phyloP scores from a whole-genome alignment of 2,113 vertebrate species.

The Leptobrachium leishanense region DNA sequence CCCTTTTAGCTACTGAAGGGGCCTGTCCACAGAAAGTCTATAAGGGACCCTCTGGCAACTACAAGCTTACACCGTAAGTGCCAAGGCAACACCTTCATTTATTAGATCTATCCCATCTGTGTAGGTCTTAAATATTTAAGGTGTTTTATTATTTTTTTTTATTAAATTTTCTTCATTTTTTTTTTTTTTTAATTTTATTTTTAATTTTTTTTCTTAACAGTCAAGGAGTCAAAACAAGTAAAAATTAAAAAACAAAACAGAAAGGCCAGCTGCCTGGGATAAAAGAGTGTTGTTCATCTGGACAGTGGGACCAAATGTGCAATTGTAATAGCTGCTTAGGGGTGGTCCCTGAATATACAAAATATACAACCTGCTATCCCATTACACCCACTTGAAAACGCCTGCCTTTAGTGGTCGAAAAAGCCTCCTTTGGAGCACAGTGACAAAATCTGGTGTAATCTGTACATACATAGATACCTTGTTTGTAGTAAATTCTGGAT shows the following conservation, averaged over 20 bases:
- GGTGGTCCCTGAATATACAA: constrained; percentile 77
- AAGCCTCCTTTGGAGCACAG: constrained; percentile 78
- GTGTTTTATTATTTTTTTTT: constrained; percentile 60
- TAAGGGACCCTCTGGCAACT: constrained; percentile 14
- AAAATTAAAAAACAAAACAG: constrained; percentile 41
- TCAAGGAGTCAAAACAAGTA: constrained; percentile 76
- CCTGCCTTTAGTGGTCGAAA: constrained; percentile 62
- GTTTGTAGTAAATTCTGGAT: constrained; percentile 55
- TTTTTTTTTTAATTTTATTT: constrained; percentile 64
- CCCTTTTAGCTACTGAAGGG: constrained; percentile 13
- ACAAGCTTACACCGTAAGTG: constrained; percentile 65
- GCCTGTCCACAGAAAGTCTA: constrained; percentile 3
- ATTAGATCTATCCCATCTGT: constrained; percentile 30
- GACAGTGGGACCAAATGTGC: constrained; percentile 56
- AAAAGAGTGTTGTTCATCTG: constrained; percentile 71
- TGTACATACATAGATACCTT: constrained; percentile 51
- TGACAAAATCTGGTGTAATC: constrained; percentile 66
- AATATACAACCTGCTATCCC: constrained; percentile 73
- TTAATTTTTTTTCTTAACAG: constrained; percentile 76
- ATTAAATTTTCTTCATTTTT: constrained; percentile 66
- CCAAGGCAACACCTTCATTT: constrained; percentile 65
- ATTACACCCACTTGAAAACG: constrained; percentile 69
- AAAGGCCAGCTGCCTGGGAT: constrained; percentile 69
- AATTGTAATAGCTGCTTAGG: constrained; percentile 66
- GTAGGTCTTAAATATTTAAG: constrained; percentile 59